Base-by-base conservation (phyloP, 2,113 vertebrate species). In the Meriones unguiculatus region DNA sequence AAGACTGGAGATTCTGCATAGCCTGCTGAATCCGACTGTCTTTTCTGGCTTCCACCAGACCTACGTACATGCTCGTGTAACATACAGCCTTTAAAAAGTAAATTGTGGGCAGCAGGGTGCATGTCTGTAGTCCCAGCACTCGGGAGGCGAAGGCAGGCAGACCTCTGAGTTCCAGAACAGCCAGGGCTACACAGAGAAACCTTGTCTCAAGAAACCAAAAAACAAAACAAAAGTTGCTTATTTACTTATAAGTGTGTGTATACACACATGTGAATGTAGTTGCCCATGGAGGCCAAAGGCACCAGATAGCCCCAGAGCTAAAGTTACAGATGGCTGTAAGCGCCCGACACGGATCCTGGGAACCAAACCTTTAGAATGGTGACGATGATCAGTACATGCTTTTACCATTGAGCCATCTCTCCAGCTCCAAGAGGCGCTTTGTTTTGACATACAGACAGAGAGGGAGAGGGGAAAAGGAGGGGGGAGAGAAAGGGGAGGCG, bases 401-500 rank as follows among this genome's bases (percentile, higher is more conserved):
- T 65, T 65, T 24, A 85, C 2, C 81, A 84, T 15, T 62, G 59
- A 64, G n/a, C 59, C 59, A 11, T 59, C 22, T 82, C 80, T 84
- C 81, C 25, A 30, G 59, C 81, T 64, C 81, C 35, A 41, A 62
- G 80, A 25, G 18, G 22, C 15, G 3, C 7, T 76, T 76, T 25
- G 73, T 38, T 62, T 62, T 77, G 46, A 17, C 24, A 62, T 57
- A 41, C 1, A n/a, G 35, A 9, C 2, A 28, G 13, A 28, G 24
- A 92, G 82, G 62, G 59, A 67, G 87, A 24, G n/a, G 38, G 22
- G 20, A 38, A 54, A 17, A 41, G 54, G 59, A 46, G 13, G 18
- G 17, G 38, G 20, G 52, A 22, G 54, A 7, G 4, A 20, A 5
- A 11, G 13, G 0, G 32, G n/a, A 1, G 2, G 2, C 24, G 24